phyloP scores from a whole-genome alignment of 2,888 invertebrate genomes.

The Dryococelus australis region DNA sequence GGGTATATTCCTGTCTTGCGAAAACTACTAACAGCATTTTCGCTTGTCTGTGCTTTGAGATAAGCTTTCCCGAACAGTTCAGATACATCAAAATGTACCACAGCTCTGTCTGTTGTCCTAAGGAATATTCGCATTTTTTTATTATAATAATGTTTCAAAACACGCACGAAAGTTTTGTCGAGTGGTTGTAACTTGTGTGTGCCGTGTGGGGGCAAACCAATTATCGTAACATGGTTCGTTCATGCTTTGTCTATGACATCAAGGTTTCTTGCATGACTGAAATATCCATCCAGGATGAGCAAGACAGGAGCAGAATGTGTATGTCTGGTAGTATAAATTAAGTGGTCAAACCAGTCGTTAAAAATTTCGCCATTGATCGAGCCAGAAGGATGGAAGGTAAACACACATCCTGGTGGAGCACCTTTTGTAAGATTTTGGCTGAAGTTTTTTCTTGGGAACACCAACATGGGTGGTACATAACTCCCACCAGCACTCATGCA shows the following conservation, averaged over 20 bases:
- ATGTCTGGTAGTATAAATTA: not conserved
- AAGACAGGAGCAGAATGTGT: not conserved
- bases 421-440: slow-evolving; percentile 5
- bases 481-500: not conserved
- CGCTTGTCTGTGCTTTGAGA: not conserved
- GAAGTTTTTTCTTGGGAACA: no score
- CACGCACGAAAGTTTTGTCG: not conserved
- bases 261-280: not conserved
- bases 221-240: not conserved
- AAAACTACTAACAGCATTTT: slow-evolving; percentile 12
- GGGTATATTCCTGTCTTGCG: not conserved
- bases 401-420: not conserved
- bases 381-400: not conserved
- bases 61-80: not conserved
- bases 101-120: not conserved
- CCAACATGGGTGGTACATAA: not conserved
- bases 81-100: not conserved
- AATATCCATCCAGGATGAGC: not conserved
- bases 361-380: not conserved
- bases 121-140: not conserved
- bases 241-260: not conserved
- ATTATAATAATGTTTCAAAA: not conserved
- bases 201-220: not conserved
- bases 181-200: slow-evolving; percentile 1
- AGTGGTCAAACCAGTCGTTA: not conserved